phyloP scores from a whole-genome alignment of 2,113 vertebrate genomes.

The Tachysurus vachellii region DNA sequence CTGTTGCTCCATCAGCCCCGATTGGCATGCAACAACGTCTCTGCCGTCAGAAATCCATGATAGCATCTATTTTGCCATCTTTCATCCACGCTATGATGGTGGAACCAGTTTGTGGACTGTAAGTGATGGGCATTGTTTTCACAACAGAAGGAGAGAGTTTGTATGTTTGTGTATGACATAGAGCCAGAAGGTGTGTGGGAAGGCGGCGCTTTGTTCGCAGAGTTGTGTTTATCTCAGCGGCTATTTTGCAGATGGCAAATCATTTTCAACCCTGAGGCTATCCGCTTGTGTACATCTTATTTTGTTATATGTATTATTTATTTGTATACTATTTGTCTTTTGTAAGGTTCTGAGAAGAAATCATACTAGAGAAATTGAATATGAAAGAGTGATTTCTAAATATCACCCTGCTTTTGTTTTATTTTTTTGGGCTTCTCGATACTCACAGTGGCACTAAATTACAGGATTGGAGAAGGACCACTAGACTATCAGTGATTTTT shows the following conservation, averaged over 20 bases:
- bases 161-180: constrained; percentile 3
- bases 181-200: constrained; percentile 10
- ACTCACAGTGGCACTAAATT: too few species aligned
- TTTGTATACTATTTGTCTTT: neutral
- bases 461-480: neutral
- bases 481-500: neutral
- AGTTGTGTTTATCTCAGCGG: constrained; percentile 25
- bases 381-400: neutral
- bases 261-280: neutral
- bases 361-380: neutral
- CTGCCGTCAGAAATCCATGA: neutral
- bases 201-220: neutral
- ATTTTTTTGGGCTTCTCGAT: neutral
- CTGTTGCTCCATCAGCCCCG: neutral
- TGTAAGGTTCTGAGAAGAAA: neutral
- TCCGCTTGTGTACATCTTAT: neutral
- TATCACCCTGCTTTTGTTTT: neutral
- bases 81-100: neutral
- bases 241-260: constrained; percentile 19
- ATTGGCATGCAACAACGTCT: neutral
- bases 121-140: constrained; percentile 34
- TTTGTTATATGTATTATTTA: neutral
- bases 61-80: neutral
- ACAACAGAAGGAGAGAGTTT: neutral
- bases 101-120: constrained; percentile 10